phyloP scores from a whole-genome alignment of 2,797 vertebrate species.

The Pangasius sanitwongsei region DNA sequence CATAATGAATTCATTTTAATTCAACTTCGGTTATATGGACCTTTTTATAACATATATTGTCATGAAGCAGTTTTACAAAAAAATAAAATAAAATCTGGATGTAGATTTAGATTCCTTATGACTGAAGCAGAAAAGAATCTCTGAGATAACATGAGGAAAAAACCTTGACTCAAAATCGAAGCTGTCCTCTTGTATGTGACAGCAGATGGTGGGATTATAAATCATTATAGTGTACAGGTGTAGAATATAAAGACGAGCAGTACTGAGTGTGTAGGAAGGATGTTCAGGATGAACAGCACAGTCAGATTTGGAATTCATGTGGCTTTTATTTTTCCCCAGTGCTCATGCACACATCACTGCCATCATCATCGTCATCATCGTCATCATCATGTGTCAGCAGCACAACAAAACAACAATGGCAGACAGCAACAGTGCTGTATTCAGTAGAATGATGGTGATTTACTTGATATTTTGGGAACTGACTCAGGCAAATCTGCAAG shows the following conservation, averaged over 20 bases:
- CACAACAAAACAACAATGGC: background rate
- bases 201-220: background rate
- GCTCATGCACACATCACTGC: background rate
- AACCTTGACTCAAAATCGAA: background rate
- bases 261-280: background rate
- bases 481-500: background rate
- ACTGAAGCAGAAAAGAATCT: background rate
- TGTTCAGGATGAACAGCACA: background rate
- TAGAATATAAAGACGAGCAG: background rate
- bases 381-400: background rate
- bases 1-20: background rate
- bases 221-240: background rate
- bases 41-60: background rate
- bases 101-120: background rate
- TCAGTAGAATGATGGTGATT: background rate
- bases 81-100: background rate
- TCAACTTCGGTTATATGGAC: background rate
- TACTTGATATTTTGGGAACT: background rate
- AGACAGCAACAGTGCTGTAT: background rate
- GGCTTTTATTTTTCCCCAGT: too few species aligned
- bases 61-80: too few species aligned
- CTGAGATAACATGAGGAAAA: background rate
- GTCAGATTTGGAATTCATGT: background rate
- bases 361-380: background rate
- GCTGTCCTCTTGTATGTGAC: background rate